phyloP scores from a whole-genome alignment of 2,113 vertebrate species.

The Phyllopteryx taeniolatus region DNA sequence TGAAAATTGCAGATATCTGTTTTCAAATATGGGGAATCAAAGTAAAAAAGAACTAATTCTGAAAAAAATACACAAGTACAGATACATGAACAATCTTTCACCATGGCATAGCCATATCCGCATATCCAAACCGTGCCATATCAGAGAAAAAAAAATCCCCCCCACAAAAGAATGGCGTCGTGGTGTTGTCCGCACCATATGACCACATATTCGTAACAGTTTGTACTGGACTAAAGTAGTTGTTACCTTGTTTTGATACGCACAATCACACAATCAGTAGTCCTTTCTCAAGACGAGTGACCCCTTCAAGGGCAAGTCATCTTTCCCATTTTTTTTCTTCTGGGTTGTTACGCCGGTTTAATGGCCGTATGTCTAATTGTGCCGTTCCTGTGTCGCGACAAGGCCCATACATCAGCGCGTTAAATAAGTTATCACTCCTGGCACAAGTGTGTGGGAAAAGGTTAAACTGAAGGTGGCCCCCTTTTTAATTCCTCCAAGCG shows the following conservation, averaged over 20 bases:
- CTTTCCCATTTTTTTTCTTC: neutral
- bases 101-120: no score
- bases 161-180: no score
- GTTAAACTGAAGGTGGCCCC: slow-evolving; percentile 24
- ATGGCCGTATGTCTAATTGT: slow-evolving; percentile 31
- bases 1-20: no score
- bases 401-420: slow-evolving; percentile 10
- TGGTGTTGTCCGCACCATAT: neutral
- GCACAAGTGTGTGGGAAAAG: slow-evolving; percentile 27
- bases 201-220: neutral
- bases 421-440: slow-evolving; percentile 32
- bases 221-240: neutral
- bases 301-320: neutral
- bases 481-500: slow-evolving; percentile 22
- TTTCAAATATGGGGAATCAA: no score
- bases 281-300: neutral
- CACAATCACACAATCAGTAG: neutral
- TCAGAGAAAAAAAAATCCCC: no score
- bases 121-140: no score
- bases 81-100: no score
- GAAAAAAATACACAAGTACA: no score
- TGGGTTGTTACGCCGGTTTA: slow-evolving; percentile 14
- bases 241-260: neutral
- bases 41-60: no score
- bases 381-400: neutral